These are phyloP conservation scores for Alligator sinensis DNA, from an alignment of 2,113 vertebrate genomes.

Conservation along the genomic window DNA sequence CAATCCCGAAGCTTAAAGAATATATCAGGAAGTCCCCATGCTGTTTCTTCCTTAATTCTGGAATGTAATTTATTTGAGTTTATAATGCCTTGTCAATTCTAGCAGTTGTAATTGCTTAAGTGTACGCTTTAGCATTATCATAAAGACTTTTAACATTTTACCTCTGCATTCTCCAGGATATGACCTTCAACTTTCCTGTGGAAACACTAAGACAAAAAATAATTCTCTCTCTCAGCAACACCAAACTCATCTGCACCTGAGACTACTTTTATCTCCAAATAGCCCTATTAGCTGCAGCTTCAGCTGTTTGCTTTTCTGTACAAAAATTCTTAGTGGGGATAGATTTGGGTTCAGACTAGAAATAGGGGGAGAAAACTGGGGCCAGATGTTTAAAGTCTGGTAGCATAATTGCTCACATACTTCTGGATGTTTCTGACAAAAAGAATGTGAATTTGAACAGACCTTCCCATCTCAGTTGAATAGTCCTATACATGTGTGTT, in stretches of 20 bases:
- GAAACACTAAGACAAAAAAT: slow-evolving; percentile 5
- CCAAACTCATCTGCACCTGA: not conserved
- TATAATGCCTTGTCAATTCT: slow-evolving; percentile 3
- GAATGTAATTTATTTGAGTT: not conserved
- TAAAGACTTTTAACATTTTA: slow-evolving; percentile 21
- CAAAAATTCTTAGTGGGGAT: slow-evolving; percentile 11
- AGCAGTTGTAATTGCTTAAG: not conserved
- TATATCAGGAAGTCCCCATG: not conserved
- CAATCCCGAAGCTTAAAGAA: not conserved
- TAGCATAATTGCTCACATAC: not conserved
- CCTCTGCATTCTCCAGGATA: not conserved
- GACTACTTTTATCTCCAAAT: not conserved
- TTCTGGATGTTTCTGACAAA: not conserved
- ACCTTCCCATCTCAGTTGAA: too few relatives aligned
- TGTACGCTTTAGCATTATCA: not conserved
- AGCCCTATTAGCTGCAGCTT: not conserved
- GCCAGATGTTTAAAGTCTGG: not conserved
- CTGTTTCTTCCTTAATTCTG: not conserved
- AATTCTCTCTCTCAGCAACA: slow-evolving; percentile 17
- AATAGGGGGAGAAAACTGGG: not conserved
- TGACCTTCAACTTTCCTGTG: slow-evolving; percentile 36
- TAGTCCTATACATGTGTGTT: too few relatives aligned
- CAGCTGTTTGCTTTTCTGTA: slow-evolving; percentile 25
- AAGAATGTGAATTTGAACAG: too few relatives aligned
- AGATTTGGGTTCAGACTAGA: slow-evolving; percentile 30